These are phyloP conservation scores for Microplitis deprimator DNA, from an alignment of 2,888 invertebrate species.

Conservation along the genomic window DNA sequence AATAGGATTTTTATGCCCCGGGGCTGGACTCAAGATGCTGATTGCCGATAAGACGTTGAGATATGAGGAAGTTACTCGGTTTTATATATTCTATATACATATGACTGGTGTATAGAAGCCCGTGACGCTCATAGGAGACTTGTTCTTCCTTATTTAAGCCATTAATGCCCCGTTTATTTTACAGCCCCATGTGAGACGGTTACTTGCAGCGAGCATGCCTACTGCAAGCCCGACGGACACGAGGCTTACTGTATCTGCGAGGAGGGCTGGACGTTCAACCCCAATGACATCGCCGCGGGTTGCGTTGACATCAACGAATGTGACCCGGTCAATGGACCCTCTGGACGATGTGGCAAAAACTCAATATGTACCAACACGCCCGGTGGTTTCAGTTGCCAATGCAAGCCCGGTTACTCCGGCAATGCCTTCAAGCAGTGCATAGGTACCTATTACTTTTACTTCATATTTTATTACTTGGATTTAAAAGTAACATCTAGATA, in stretches of 20 bases:
- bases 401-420: conserved; percentile 88
- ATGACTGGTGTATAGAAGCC: neutral
- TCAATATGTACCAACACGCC: conserved; percentile 85
- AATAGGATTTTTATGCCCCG: conserved; percentile 29
- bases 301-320: conserved; percentile 96
- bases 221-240: conserved; percentile 88
- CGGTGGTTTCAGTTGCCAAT: conserved; percentile 86
- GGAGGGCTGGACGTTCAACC: conserved; percentile 94
- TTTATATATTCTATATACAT: conserved; percentile 1
- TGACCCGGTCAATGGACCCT: conserved; percentile 82
- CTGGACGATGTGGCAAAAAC: conserved; percentile 87
- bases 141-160: neutral
- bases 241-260: conserved; percentile 95
- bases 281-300: conserved; percentile 89
- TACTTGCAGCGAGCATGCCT: conserved; percentile 89
- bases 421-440: conserved; percentile 86
- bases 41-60: conserved; percentile 36
- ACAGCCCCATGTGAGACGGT: conserved; percentile 92
- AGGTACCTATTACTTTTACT: conserved; percentile 63
- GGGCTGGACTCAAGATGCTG: conserved; percentile 32
- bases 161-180: conserved; percentile 30
- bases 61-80: conserved; percentile 37
- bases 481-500: neutral
- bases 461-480: neutral
- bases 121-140: conserved; percentile 8